A percentile compares a stretch with the other conserved stretches of the same genome.
Conservation (phyloP, 2,113 vertebrate species). For the Monarcha castaneiventris region DNA sequence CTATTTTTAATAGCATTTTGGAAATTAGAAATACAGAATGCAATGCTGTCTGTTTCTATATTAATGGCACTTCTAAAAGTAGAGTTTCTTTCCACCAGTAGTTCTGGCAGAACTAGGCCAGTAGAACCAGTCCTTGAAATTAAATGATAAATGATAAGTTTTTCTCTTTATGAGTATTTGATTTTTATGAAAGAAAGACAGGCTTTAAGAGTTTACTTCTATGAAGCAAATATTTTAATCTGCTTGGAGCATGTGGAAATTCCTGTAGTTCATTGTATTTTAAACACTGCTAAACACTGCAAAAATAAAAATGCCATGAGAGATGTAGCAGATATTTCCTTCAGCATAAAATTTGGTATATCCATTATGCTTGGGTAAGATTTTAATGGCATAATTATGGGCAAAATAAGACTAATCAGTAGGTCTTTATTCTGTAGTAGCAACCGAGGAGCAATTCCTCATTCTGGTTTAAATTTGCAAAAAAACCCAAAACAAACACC, state of each 20-base stretch:
- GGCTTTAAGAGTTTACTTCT: background rate
- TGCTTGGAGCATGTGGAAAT: background rate
- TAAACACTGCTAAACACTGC: background rate
- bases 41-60: background rate
- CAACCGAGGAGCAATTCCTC: background rate
- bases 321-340: background rate
- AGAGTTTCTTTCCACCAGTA: background rate
- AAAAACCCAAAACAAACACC: background rate
- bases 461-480: background rate
- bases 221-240: background rate
- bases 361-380: background rate
- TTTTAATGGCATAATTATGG: background rate
- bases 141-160: background rate
- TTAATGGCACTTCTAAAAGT: constrained; percentile 6
- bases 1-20: constrained; percentile 53
- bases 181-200: background rate
- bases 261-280: background rate
- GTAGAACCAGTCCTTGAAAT: background rate
- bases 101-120: background rate
- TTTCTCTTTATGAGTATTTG: background rate
- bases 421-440: background rate
- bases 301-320: background rate
- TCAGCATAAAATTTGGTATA: background rate
- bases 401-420: background rate
- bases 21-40: constrained; percentile 23